Percentiles rank a stretch among this genome's conserved stretches.
These are phyloP conservation scores for cat (Felis catus) DNA, from an alignment of 2,113 vertebrate species.

Conservation along the genomic window F.catus_Fca126_mat1.0 CM031419.1:18569501-18570000, in stretches of 20 bases:
- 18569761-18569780: not conserved
- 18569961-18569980: not conserved
- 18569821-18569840: not conserved
- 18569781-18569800: not conserved
- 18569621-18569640: not conserved
- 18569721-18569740: not conserved
- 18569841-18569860: not conserved
- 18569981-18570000: not conserved
- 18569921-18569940: not conserved
- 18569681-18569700: not conserved
- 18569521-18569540: not conserved
- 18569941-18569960: not conserved
- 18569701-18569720: not conserved
- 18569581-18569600: not conserved
- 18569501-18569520: not conserved
- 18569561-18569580: not conserved
- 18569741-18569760: not conserved
- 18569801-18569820: not conserved
- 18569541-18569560: not conserved
- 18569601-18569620: not conserved
- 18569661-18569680: not conserved
- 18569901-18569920: not conserved
- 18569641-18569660: not conserved
- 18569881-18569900: not conserved
- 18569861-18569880: not conserved